phyloP scores from a whole-genome alignment of 2,888 invertebrate species.

The Lepidonotus clava region DNA sequence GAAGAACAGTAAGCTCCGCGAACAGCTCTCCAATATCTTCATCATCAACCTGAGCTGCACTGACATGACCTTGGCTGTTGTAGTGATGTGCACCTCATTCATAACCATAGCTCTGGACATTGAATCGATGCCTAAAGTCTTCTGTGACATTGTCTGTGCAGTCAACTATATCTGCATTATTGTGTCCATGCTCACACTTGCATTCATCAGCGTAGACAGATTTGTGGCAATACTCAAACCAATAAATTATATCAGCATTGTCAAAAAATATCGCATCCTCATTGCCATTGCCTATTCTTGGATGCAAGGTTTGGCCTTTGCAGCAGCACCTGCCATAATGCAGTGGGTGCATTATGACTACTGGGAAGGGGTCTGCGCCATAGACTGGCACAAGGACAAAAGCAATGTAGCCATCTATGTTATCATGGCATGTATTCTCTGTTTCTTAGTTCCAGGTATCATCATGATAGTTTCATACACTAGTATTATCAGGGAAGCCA shows the following conservation, averaged over 20 bases:
- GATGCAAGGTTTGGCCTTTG: conserved; percentile 75
- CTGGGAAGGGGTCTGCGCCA: conserved; percentile 78
- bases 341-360: conserved; percentile 78
- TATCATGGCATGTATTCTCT: conserved; percentile 72
- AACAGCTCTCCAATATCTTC: conserved; percentile 73
- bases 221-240: conserved; percentile 75
- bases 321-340: conserved; percentile 68
- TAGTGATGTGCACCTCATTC: conserved; percentile 73
- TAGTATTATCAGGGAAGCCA: conserved; percentile 64
- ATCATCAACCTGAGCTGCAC: conserved; percentile 75
- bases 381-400: conserved; percentile 73
- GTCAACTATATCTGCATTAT: conserved; percentile 79
- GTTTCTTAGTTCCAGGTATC: conserved; percentile 74
- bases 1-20: conserved; percentile 64
- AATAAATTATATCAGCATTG: conserved; percentile 68
- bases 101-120: conserved; percentile 67
- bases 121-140: conserved; percentile 53
- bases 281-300: conserved; percentile 71
- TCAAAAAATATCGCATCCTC: conserved; percentile 66
- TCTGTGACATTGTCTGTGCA: conserved; percentile 75
- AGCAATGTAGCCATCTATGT: conserved; percentile 72
- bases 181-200: conserved; percentile 78
- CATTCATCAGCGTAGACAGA: conserved; percentile 77
- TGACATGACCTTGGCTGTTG: conserved; percentile 69
- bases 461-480: conserved; percentile 71